Evolutionary conservation across 2,797 vertebrate species (phyloP).

Genomic region (Selene dorsalis): DNA sequence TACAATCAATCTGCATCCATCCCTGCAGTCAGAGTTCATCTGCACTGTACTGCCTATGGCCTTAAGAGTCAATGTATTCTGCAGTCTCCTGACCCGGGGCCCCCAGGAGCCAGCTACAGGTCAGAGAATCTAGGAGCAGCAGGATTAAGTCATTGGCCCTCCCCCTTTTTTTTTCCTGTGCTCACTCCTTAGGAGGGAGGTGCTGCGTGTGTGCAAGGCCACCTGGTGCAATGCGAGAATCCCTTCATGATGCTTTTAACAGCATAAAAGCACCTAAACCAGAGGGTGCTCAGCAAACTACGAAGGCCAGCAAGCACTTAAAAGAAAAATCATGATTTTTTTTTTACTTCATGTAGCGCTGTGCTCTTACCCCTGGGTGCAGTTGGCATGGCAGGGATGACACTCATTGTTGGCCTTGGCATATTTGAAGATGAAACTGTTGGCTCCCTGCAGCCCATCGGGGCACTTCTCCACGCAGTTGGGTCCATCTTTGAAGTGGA

Average conservation of each 20-base stretch:
- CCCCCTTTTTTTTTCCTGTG: background rate
- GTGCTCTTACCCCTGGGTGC: constrained; percentile 93
- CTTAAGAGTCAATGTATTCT: constrained; percentile 50
- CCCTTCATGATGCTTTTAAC: constrained; percentile 29
- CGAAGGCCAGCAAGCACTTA: constrained; percentile 6
- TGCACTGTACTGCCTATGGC: constrained; percentile 1
- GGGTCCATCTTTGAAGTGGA: constrained; percentile 96
- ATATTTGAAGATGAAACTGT: constrained; percentile 97
- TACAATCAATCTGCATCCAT: constrained; percentile 22
- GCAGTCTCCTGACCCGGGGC: background rate
- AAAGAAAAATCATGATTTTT: constrained; percentile 21
- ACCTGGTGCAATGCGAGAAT: background rate
- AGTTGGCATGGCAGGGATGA: constrained; percentile 95
- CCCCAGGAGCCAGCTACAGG: constrained; percentile 23
- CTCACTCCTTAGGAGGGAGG: background rate
- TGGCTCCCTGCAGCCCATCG: constrained; percentile 94
- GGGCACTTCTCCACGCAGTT: constrained; percentile 98
- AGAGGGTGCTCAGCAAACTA: background rate
- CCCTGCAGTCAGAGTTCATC: constrained; percentile 45
- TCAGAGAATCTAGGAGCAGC: constrained; percentile 8
- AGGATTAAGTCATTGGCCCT: constrained; percentile 32
- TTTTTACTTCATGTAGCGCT: constrained; percentile 6
- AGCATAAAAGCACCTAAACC: constrained; percentile 8
- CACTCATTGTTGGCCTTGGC: constrained; percentile 95
- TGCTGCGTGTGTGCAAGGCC: background rate